Conservation (phyloP, 2,888 invertebrate species). For the Nomada flava region DNA sequence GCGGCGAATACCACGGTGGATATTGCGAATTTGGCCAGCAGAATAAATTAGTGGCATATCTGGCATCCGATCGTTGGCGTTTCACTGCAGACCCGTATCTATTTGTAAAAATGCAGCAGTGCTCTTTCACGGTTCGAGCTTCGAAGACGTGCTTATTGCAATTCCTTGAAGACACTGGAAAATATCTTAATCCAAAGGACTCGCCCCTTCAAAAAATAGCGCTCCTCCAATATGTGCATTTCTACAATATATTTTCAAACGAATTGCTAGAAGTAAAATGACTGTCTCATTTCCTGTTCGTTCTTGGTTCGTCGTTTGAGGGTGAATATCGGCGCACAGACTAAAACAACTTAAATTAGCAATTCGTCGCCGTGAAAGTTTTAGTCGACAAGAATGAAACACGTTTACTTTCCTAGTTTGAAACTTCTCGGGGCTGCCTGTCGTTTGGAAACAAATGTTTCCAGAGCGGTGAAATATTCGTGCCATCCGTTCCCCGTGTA, state of each 20-base stretch:
- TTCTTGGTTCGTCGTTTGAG: background rate
- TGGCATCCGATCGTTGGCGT: too few species aligned
- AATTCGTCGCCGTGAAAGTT: conserved; percentile 4
- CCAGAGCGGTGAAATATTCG: background rate
- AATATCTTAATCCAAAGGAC: too few species aligned
- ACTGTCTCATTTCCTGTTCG: background rate
- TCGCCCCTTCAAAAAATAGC: too few species aligned
- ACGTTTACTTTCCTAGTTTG: conserved; percentile 12
- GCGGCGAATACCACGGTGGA: background rate
- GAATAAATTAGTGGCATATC: background rate
- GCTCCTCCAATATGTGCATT: too few species aligned
- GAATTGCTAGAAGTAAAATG: background rate
- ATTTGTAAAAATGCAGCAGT: too few species aligned
- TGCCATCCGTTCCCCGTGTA: too few species aligned
- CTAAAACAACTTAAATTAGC: conserved; percentile 27
- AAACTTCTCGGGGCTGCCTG: background rate
- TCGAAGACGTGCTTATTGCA: background rate
- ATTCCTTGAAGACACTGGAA: background rate
- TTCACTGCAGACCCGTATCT: too few species aligned
- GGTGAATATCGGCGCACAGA: background rate
- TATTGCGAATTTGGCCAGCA: conserved; percentile 19
- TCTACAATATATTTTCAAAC: background rate
- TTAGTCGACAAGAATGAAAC: background rate
- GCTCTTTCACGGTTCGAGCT: too few species aligned
- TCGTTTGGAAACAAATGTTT: background rate